Evolutionary conservation across 2,113 vertebrate species (phyloP).

Genomic region (Sebastes schlegelii): DNA sequence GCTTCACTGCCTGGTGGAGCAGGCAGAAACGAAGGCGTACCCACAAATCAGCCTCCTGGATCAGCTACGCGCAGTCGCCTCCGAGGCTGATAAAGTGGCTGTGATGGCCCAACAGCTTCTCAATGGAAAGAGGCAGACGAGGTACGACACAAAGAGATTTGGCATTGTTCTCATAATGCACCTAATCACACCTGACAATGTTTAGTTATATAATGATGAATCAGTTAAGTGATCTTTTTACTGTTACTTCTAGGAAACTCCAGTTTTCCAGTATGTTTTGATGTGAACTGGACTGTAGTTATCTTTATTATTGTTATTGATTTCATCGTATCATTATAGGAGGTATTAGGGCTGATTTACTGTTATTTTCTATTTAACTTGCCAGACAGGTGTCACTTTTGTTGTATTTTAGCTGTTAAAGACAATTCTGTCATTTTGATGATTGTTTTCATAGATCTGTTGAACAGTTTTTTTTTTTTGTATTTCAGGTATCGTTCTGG

Average conservation of each 20-base stretch:
- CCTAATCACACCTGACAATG: neutral
- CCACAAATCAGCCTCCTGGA: constrained; percentile 89
- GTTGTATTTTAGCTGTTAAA: neutral
- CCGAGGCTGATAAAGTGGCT: constrained; percentile 94
- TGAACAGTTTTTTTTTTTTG: constrained; percentile 13
- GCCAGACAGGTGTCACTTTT: too few relatives aligned
- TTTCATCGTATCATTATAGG: neutral
- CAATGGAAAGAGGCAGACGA: constrained; percentile 95
- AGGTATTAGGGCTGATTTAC: neutral
- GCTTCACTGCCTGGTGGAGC: constrained; percentile 91
- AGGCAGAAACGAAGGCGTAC: constrained; percentile 91
- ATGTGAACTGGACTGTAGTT: neutral
- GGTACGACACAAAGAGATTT: constrained; percentile 75
- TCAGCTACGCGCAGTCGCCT: constrained; percentile 86
- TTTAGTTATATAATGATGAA: neutral
- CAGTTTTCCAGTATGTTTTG: neutral
- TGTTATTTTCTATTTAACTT: neutral
- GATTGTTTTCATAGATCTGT: neutral
- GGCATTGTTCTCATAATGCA: too few relatives aligned
- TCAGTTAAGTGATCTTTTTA: too few relatives aligned
- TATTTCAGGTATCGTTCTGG: constrained; percentile 91
- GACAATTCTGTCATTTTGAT: neutral
- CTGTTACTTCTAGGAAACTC: neutral
- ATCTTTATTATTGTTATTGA: neutral
- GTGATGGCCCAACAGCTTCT: constrained; percentile 95